Percentiles rank a stretch among this genome's conserved stretches.
Conservation (phyloP, 2,888 invertebrate genomes). For the Erebia aethiops region DNA sequence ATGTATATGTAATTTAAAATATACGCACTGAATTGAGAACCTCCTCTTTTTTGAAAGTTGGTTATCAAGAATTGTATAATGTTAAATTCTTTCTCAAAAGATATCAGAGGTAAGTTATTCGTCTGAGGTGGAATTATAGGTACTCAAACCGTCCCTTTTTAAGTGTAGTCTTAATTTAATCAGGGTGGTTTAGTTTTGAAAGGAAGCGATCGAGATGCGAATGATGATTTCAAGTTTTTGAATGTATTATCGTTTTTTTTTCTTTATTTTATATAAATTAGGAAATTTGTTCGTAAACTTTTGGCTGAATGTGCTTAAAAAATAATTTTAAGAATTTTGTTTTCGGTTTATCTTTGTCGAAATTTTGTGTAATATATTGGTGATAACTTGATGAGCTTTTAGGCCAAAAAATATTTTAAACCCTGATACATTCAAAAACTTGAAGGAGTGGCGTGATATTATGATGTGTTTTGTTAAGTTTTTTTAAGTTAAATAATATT, state of each 20-base stretch:
- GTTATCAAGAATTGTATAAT: no score
- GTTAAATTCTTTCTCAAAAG: no score
- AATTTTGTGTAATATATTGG: neutral
- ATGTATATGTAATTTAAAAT: no score
- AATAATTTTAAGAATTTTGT: conserved; percentile 1
- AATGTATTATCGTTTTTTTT: conserved; percentile 15
- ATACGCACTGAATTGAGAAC: no score
- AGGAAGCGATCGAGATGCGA: conserved; percentile 39
- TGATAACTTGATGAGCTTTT: conserved; percentile 6
- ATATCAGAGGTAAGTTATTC: conserved; percentile 14
- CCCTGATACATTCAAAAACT: conserved; percentile 43
- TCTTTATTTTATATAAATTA: neutral
- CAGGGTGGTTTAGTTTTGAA: conserved; percentile 27
- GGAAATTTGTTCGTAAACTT: neutral
- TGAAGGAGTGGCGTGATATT: conserved; percentile 41
- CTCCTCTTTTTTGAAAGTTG: no score
- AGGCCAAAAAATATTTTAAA: conserved; percentile 10
- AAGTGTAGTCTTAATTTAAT: conserved; percentile 24
- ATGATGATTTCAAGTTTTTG: conserved; percentile 29
- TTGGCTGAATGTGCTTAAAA: conserved; percentile 28
- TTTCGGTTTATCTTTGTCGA: conserved; percentile 16
- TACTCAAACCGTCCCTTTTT: conserved; percentile 37
- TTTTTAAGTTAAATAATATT: conserved; percentile 56
- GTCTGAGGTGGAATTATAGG: conserved; percentile 21
- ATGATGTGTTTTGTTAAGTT: conserved; percentile 67